Conservation (phyloP, 1,140 invertebrate genomes). For the Apocrypta bakeri region DNA sequence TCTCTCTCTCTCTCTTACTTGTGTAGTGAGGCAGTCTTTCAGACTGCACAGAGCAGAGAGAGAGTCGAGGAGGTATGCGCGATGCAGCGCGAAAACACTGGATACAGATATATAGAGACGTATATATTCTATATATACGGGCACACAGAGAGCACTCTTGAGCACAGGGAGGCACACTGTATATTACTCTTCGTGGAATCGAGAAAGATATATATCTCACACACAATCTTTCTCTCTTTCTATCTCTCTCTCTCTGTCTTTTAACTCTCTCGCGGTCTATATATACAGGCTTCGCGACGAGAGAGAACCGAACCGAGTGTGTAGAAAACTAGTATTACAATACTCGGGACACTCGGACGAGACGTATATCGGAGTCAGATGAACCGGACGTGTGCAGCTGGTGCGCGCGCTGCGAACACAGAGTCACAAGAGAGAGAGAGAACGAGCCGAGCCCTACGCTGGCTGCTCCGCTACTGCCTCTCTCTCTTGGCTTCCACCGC, state of each 20-base stretch:
- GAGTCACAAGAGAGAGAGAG: constrained; percentile 38
- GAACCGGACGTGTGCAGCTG: constrained; percentile 6
- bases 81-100: neutral
- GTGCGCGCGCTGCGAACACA: neutral
- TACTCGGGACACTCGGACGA: neutral
- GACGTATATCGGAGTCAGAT: neutral
- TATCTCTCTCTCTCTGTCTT: neutral
- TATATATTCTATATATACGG: too few species aligned
- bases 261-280: neutral
- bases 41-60: neutral
- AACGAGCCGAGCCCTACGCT: constrained; percentile 54
- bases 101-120: neutral
- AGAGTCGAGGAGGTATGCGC: constrained; percentile 40
- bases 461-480: constrained; percentile 51
- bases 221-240: neutral
- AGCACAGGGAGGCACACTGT: too few species aligned
- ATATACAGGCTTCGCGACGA: too few species aligned
- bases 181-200: too few species aligned
- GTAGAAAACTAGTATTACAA: too few species aligned
- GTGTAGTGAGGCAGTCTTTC: too few species aligned
- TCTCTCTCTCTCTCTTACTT: too few species aligned
- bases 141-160: too few species aligned
- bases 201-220: neutral
- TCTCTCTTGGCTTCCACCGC: constrained; percentile 4
- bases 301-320: too few species aligned